A percentile compares a stretch with the other conserved stretches of the same genome.
These are phyloP conservation scores for Lamellibrachia satsuma DNA, from an alignment of 2,888 invertebrate species.

Conservation along the genomic window DNA sequence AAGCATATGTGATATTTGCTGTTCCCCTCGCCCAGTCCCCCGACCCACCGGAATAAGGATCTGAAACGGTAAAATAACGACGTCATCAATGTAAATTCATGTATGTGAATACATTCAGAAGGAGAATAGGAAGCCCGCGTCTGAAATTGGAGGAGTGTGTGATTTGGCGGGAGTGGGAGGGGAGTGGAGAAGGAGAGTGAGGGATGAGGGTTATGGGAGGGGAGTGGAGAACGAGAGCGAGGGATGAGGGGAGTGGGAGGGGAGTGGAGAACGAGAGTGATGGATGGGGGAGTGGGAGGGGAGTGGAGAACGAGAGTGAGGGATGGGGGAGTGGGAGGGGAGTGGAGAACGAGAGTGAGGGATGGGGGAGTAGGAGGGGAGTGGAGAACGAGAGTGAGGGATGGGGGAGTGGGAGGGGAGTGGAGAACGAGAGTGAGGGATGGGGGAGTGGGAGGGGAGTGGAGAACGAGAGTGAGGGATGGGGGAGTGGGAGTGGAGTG, in stretches of 20 bases:
- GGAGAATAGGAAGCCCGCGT: too few species aligned
- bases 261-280: not conserved
- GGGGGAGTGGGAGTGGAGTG: not conserved
- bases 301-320: not conserved
- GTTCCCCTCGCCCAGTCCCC: conserved; percentile 36
- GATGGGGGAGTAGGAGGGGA: not conserved
- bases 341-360: not conserved
- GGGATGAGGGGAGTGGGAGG: not conserved
- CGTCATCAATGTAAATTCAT: not conserved
- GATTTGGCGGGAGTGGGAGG: not conserved
- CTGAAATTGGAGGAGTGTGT: too few species aligned
- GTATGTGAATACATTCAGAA: not conserved
- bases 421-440: not conserved
- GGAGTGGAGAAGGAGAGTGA: not conserved
- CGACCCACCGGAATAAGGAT: conserved; percentile 36
- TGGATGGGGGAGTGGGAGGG: not conserved
- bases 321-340: not conserved
- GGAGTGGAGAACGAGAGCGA: not conserved
- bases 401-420: not conserved
- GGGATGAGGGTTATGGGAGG: not conserved
- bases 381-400: not conserved
- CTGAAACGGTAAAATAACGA: conserved; percentile 5
- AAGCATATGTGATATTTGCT: conserved; percentile 32
- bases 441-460: not conserved
- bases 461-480: not conserved